Percentiles rank a stretch among this genome's conserved stretches.
phyloP scores from a whole-genome alignment of 2,113 vertebrate genomes.

The Podarcis cretensis region DNA sequence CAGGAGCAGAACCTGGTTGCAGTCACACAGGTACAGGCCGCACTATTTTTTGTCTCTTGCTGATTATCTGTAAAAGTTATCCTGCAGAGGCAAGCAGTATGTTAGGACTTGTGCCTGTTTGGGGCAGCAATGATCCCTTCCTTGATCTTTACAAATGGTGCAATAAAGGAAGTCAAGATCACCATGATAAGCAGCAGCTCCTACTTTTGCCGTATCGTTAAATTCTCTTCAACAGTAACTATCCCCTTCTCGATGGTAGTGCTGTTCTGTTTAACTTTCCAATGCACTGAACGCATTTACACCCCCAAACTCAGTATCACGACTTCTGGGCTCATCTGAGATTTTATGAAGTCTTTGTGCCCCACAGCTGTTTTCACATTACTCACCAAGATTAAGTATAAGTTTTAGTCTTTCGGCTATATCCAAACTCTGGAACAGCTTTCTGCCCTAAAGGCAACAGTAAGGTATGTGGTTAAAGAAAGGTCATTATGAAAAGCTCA shows the following conservation, averaged over 20 bases:
- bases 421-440: slow-evolving; percentile 91
- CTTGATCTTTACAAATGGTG: background rate
- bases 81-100: background rate
- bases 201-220: too few relatives aligned
- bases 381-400: slow-evolving; percentile 91
- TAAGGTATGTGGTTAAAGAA: slow-evolving; percentile 24
- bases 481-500: background rate
- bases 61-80: background rate
- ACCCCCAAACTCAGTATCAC: background rate
- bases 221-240: background rate
- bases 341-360: slow-evolving; percentile 19
- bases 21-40: background rate
- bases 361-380: background rate
- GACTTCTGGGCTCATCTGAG: background rate
- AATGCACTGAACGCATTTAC: slow-evolving; percentile 9
- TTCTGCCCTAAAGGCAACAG: slow-evolving; percentile 83
- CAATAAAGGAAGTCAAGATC: background rate
- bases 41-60: background rate
- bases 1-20: background rate
- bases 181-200: background rate
- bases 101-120: too few relatives aligned
- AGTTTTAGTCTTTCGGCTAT: slow-evolving; percentile 93
- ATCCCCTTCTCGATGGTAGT: background rate
- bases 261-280: background rate
- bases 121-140: background rate